Base-by-base conservation (phyloP, 2,113 vertebrate species). In the Lampris megalopsis region DNA sequence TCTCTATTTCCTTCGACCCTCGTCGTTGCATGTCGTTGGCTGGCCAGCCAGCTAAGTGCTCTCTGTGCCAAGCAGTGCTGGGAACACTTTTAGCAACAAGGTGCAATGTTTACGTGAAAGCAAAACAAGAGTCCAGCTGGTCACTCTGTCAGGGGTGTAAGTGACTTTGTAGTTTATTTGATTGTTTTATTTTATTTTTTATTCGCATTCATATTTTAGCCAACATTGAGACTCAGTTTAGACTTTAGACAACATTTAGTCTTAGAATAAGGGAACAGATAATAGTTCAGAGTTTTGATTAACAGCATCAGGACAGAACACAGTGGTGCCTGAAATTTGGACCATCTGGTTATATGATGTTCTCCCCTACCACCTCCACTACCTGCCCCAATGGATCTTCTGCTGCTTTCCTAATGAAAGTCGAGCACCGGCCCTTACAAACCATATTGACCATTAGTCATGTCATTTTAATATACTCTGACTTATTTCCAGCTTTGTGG, bases 111-210 rank as follows among this genome's bases (percentile, higher is more conserved):
- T 52, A 6, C 13, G 73, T 59, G n/a, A 68, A 52, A 69, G 57
- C 40, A 69, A 79, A 83, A 75, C 58, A 79, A 47, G 2, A 47
- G 73, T 82, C 83, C 79, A 80, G 77, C 77, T 86, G 75, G 48
- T 81, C 52, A 40, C 10, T 11, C 40, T 75, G 68, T 73, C 53
- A 1, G 35, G 9, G 62, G 58, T 50, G 2, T 49, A 35, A 47
- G 42, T 74, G 47, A 79, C 80, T 69, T 60, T 73, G 24, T n/a
- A 0, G 7, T 56, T 62, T 42, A 6, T 60, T 36, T 60, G 41
- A 38, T 13, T 60, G 9, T 41, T 59, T 59, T 1, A 1, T 37
- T 38, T 59, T 59, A 6, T 59, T 62, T 59, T 24, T 0, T 42
- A 57, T 63, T 59, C 60, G 66, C 35, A 60, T 79, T 82, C 58